Evolutionary conservation across 2,888 invertebrate genomes (phyloP).

Genomic region (Athrips mouffetella): DNA sequence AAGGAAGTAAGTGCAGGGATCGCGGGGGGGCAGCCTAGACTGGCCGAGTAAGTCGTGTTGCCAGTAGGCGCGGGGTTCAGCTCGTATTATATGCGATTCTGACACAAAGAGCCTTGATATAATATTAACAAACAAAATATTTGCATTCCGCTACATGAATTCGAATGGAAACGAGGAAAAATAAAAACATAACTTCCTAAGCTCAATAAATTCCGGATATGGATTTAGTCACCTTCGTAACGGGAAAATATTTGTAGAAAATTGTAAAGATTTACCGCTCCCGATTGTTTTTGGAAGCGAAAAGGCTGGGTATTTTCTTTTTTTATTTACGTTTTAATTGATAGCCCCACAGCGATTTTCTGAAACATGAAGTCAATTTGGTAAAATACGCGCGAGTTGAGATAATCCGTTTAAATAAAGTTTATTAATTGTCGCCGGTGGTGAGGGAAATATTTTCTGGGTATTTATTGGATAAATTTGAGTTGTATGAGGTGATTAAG

Average conservation of each 20-base stretch:
- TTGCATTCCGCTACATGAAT: constrained; percentile 34
- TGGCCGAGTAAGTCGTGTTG: constrained; percentile 40
- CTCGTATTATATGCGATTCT: constrained; percentile 48
- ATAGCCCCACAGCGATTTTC: constrained; percentile 15
- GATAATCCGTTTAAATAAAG: constrained; percentile 18
- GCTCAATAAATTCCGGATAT: constrained; percentile 15
- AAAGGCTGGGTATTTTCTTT: constrained; percentile 4
- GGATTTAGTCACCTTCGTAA: constrained; percentile 20
- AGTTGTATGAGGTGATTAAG: constrained; percentile 14
- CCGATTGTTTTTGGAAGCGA: background rate
- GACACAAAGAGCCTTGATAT: constrained; percentile 46
- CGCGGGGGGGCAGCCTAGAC: constrained; percentile 32
- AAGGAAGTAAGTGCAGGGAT: constrained; percentile 28
- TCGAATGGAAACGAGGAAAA: constrained; percentile 29
- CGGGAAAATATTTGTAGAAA: constrained; percentile 9
- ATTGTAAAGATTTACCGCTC: constrained; percentile 5
- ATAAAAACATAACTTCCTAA: constrained; percentile 27
- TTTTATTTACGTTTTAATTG: constrained; percentile 12
- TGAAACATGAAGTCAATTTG: constrained; percentile 14
- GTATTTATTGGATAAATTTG: constrained; percentile 9
- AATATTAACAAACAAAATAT: constrained; percentile 51
- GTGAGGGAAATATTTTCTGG: constrained; percentile 8
- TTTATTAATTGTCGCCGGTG: constrained; percentile 12
- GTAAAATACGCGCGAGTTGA: constrained; percentile 2
- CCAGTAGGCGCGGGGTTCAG: constrained; percentile 42